Base-by-base conservation (phyloP, 2,797 vertebrate genomes). In the Chaetophractus vellerosus region DNA sequence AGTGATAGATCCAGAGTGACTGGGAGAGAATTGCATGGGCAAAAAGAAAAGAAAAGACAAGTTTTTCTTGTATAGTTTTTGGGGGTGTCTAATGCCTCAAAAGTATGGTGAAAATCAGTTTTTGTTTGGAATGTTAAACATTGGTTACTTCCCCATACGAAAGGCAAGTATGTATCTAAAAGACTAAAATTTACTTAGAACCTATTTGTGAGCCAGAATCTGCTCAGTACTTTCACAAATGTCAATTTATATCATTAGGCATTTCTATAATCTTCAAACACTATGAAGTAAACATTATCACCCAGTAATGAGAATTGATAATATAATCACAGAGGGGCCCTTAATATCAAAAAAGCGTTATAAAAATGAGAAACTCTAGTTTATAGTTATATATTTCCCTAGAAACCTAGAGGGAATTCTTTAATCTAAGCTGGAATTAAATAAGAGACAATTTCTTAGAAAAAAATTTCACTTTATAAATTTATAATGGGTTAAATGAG, bases 161-260 rank as follows among this genome's bases (percentile, higher is more conserved):
- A 95, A 91, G 15, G 28, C 24, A 31, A 82, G 4, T 36, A 5
- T 59, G 1, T 74, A 88, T 28, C 45, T 82, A 82, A 90, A 90
- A 81, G 23, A 14, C 64, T 88, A 88, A 83, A 36, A 74, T 55
- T 95, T 82, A 88, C 88, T 92, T 93, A 85, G 21, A 88, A 86
- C 2, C 36, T 83, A 96, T 31, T 31, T 80, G 31, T 79, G n/a
- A 93, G 38, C 8, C 38, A 91, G 41, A 52, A 21, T n/a, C 38
- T 31, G 19, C 12, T 89, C 9, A 86, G 80, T 41, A 89, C 16
- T 92, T 89, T 95, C 1, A 72, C 52, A 88, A 78, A 81, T 66
- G 31, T 75, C n/a, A 96, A 55, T 38, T 92, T 48, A 75, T 85
- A 90, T 71, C 76, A 69, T 50, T 86, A 81, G 52, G 78, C 94